phyloP scores from a whole-genome alignment of 2,113 vertebrate species.

The Rhombomys opimus region DNA sequence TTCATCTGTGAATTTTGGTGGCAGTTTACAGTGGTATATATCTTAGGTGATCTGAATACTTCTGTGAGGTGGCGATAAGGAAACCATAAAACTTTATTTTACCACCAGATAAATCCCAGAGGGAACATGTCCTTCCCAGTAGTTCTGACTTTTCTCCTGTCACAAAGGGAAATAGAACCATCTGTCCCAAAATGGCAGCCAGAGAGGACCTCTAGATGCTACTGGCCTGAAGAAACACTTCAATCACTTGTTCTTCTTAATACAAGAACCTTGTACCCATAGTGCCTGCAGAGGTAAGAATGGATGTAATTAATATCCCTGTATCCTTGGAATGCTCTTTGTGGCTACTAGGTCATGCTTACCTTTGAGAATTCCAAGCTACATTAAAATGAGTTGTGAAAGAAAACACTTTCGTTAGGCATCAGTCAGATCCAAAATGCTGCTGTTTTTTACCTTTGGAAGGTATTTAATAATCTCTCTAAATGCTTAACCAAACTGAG shows the following conservation, averaged over 20 bases:
- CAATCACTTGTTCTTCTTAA: neutral
- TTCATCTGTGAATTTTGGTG: neutral
- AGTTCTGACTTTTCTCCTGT: neutral
- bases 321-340: neutral
- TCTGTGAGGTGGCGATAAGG: conserved; percentile 65
- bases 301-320: neutral
- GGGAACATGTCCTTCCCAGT: neutral
- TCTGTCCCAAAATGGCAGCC: neutral
- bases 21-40: neutral
- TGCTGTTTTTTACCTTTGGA: neutral
- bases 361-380: conserved; percentile 12
- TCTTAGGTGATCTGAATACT: conserved; percentile 1
- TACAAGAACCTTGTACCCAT: neutral
- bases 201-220: neutral
- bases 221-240: neutral
- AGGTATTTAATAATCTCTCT: neutral
- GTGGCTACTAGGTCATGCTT: neutral
- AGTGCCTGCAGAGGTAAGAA: neutral
- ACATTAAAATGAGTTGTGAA: neutral
- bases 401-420: neutral
- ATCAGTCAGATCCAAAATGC: neutral
- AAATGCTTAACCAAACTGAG: conserved; percentile 33
- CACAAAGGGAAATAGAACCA: neutral
- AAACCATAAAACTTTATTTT: conserved; percentile 52
- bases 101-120: neutral